Evolutionary conservation across 2,113 vertebrate genomes (phyloP), one percentile per base, ranked within the genome.

Genomic region (Caloenas nicobarica): DNA sequence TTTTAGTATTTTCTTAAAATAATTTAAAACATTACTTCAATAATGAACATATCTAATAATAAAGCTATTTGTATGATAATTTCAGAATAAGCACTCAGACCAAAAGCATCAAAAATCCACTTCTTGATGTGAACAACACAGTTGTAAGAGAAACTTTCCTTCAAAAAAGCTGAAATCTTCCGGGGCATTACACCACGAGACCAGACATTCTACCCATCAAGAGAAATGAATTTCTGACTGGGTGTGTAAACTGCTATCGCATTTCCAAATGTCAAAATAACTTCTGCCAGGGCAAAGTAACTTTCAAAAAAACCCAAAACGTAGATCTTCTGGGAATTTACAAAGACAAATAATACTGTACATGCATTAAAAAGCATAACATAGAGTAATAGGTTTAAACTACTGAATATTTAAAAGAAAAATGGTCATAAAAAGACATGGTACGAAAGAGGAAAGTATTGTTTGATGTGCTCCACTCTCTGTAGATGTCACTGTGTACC

Each of bases 401-500:
- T 31, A 82, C 72, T 13, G 21, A 73, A 54, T 23, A 50, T 6
- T 31, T 38, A 53, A 50, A 71, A 82, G 26, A 44, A 79, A 48
- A 93, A 23, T 0, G 1, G 12, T 11, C 3, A 34, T 50, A 80
- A 54, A 77, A 33, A 68, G 21, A 42, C 9, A 13, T 1, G 2
- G 15, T 25, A 33, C 11, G 33, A 31, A 54, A 33, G 28, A 44
- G 42, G 38, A 48, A 91, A 91, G 53, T 38, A 24, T 58, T 58
- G n/a, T 21, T 56, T 78, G 29, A 69, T 86, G 31, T n/a, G 28
- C 57, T 82, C n/a, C 28, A 36, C 60, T 86, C 56, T 94, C 96
- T 95, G 89, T 88, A 97, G 96, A 93, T 94, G 97, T 96, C 95
- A 96, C 95, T 97, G 61, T 76, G 25, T 29, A 86, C 95, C 74